A percentile compares a stretch with the other conserved stretches of the same genome.
Conservation (phyloP, 1,140 invertebrate genomes). For the Coenobita brevimanus region DNA sequence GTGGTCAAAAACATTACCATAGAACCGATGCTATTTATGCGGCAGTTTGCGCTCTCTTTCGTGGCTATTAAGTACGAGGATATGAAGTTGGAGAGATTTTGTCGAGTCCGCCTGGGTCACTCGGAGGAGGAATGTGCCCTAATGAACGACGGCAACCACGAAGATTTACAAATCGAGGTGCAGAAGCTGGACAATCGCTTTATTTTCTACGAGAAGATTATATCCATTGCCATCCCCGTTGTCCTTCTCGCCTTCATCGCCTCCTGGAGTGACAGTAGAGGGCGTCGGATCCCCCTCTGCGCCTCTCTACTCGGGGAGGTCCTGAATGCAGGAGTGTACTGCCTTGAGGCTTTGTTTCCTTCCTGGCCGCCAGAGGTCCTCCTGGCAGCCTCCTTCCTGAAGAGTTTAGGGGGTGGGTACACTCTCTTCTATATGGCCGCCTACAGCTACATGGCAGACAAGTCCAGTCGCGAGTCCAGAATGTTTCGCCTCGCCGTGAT, state of each 20-base stretch:
- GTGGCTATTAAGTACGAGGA: neutral
- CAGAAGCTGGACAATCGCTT: conserved; percentile 15
- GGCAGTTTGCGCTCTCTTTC: too few relatives aligned
- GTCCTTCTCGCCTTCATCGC: conserved; percentile 13
- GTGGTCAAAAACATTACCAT: too few relatives aligned
- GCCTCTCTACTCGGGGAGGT: neutral
- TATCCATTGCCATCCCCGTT: neutral
- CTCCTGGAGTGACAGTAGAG: conserved; percentile 35
- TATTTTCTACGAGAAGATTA: conserved; percentile 11
- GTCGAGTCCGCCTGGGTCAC: neutral
- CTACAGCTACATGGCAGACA: conserved; percentile 46
- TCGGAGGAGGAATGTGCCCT: neutral
- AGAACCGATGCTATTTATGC: too few relatives aligned
- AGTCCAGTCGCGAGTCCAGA: neutral
- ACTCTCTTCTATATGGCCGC: conserved; percentile 25
- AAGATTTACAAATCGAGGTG: neutral
- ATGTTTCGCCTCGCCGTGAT: conserved; percentile 22
- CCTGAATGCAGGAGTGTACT: neutral
- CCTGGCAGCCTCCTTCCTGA: neutral
- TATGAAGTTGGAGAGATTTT: conserved; percentile 21
- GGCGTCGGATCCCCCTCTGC: neutral
- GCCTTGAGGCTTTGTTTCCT: neutral
- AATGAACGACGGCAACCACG: conserved; percentile 20
- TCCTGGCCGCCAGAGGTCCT: conserved; percentile 27
- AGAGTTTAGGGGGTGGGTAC: conserved; percentile 21